These are phyloP conservation scores for Stenurella melanura DNA, from an alignment of 2,888 invertebrate species.

Conservation along the genomic window DNA sequence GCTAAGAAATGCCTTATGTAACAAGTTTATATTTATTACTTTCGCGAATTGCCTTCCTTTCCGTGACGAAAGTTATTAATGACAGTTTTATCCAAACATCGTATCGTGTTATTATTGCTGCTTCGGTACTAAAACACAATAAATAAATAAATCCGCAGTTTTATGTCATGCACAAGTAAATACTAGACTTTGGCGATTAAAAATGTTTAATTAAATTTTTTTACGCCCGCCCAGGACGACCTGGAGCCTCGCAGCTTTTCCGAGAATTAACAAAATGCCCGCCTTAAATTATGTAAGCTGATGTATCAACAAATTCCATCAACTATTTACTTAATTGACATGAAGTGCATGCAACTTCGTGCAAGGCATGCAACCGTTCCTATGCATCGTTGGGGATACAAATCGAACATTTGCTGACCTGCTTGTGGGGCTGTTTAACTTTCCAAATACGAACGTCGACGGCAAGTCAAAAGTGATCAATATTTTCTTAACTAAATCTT, in stretches of 20 bases:
- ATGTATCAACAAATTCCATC: conserved; percentile 43
- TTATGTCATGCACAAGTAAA: conserved; percentile 15
- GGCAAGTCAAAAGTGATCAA: too few relatives aligned
- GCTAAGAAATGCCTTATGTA: background rate
- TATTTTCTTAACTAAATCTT: too few relatives aligned
- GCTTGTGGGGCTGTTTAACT: background rate
- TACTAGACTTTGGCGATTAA: background rate
- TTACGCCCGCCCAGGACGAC: background rate
- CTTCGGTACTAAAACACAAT: conserved; percentile 29
- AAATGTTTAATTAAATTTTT: background rate
- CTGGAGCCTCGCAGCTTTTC: conserved; percentile 10
- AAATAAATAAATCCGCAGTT: conserved; percentile 21
- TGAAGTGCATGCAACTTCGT: conserved; percentile 41
- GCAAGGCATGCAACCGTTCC: conserved; percentile 44
- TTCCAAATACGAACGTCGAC: background rate
- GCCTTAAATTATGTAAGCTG: conserved; percentile 31
- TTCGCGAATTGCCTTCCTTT: conserved; percentile 10
- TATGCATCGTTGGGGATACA: conserved; percentile 36
- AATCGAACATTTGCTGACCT: conserved; percentile 39
- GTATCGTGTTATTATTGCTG: conserved; percentile 20
- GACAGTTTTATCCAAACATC: conserved; percentile 23
- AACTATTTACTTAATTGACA: conserved; percentile 44
- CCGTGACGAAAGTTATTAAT: conserved; percentile 27
- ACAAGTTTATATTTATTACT: background rate
- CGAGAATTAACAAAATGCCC: conserved; percentile 33